A percentile compares a stretch with the other conserved stretches of the same genome.
These are phyloP conservation scores for Drosophila cognata DNA, from an alignment of 2,888 invertebrate genomes.

Conservation along the genomic window DNA sequence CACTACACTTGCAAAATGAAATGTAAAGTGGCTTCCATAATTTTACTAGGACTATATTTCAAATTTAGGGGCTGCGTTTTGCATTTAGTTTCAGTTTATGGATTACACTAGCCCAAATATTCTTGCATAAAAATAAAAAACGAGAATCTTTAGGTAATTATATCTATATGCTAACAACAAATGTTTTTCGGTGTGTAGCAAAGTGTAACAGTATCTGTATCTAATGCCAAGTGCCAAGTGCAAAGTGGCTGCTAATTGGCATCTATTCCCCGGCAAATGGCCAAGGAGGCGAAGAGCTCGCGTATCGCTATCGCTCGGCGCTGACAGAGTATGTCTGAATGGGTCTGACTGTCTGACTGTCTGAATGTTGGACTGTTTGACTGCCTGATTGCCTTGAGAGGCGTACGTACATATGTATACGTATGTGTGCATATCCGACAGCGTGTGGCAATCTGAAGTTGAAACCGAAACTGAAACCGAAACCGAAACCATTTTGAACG, in stretches of 20 bases:
- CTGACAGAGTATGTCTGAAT: slow-evolving; percentile 59
- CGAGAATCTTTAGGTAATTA: neutral
- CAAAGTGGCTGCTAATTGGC: slow-evolving; percentile 74
- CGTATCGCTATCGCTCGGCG: slow-evolving; percentile 48
- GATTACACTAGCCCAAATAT: neutral
- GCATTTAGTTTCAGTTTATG: neutral
- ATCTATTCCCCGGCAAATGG: slow-evolving; percentile 17
- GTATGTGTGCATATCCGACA: slow-evolving; percentile 5
- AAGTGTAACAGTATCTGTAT: slow-evolving; percentile 17
- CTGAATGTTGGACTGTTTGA: slow-evolving; percentile 1
- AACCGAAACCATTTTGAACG: slow-evolving; percentile 77
- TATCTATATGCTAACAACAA: neutral
- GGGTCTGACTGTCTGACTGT: neutral
- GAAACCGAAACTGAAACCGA: slow-evolving; percentile 30
- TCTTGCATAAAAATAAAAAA: neutral
- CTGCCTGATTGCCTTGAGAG: slow-evolving; percentile 18
- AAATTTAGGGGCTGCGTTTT: neutral
- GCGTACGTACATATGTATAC: neutral
- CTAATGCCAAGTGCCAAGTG: slow-evolving; percentile 66
- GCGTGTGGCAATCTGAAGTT: slow-evolving; percentile 10
- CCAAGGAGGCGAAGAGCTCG: neutral
- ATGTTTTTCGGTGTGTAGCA: neutral
- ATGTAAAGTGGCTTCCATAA: slow-evolving; percentile 12
- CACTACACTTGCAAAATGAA: neutral
- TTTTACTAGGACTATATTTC: neutral